A percentile compares a stretch with the other conserved stretches of the same genome.
Evolutionary conservation across 1,140 invertebrate genomes (phyloP).

Genomic region (Drosophila orena): DNA sequence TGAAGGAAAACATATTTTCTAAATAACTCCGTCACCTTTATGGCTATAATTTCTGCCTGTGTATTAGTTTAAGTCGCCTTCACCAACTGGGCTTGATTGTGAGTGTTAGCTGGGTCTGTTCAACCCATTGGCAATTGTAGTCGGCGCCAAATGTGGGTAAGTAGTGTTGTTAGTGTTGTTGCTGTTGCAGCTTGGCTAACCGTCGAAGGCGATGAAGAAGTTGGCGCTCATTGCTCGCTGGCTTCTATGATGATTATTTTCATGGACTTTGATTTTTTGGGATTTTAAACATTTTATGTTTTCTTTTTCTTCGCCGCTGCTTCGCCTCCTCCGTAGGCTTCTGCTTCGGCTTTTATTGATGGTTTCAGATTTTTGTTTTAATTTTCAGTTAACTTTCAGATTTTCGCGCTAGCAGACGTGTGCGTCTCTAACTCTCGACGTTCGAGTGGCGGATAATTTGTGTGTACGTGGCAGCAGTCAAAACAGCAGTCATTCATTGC

Average conservation of each 20-base stretch:
- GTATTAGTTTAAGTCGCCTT: slow-evolving; percentile 50
- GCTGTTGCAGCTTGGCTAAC: slow-evolving; percentile 58
- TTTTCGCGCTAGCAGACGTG: slow-evolving; percentile 84
- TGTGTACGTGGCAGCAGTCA: slow-evolving; percentile 67
- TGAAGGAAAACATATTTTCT: not conserved
- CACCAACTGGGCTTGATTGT: slow-evolving; percentile 21
- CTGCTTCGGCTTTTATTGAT: slow-evolving; percentile 65
- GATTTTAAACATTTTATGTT: slow-evolving; percentile 80
- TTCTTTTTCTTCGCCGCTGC: slow-evolving; percentile 51
- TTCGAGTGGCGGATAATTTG: slow-evolving; percentile 20
- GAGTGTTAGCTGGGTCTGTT: slow-evolving; percentile 44
- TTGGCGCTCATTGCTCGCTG: slow-evolving; percentile 47
- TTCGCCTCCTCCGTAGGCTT: slow-evolving; percentile 46
- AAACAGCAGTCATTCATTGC: slow-evolving; percentile 4
- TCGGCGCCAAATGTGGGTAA: slow-evolving; percentile 82
- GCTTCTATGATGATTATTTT: slow-evolving; percentile 81
- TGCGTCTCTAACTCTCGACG: slow-evolving; percentile 28
- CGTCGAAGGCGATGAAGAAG: slow-evolving; percentile 26
- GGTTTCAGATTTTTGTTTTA: slow-evolving; percentile 77
- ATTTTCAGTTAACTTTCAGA: slow-evolving; percentile 85
- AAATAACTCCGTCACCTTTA: not conserved
- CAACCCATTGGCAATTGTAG: slow-evolving; percentile 49
- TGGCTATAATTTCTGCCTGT: slow-evolving; percentile 6
- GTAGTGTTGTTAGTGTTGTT: slow-evolving; percentile 57
- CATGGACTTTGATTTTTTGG: slow-evolving; percentile 85